Conservation (phyloP, 2,113 vertebrate species). For the Potamarius usumacintae region DNA sequence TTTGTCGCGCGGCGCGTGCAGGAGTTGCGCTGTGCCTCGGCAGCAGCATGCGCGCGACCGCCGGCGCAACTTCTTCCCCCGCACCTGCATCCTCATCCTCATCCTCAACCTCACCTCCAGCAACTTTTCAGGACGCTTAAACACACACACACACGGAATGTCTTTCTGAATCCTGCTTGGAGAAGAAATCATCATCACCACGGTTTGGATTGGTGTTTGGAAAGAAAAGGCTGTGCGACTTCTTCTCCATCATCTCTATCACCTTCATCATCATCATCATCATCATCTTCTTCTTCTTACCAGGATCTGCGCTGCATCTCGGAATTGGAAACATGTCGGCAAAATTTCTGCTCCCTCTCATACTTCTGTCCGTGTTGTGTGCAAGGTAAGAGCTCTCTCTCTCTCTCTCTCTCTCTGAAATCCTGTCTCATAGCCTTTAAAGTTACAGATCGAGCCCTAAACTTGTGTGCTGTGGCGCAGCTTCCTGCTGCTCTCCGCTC, state of each 20-base stretch:
- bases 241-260: background rate
- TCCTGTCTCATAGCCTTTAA: background rate
- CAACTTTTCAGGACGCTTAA: slow-evolving; percentile 4
- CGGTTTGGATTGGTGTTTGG: background rate
- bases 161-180: background rate
- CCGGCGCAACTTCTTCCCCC: slow-evolving; percentile 29
- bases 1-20: slow-evolving; percentile 2
- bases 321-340: slow-evolving; percentile 11
- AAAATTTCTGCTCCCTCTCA: slow-evolving; percentile 13
- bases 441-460: too few species aligned
- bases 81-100: background rate
- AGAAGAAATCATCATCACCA: background rate
- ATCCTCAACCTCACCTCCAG: background rate
- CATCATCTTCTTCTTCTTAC: background rate
- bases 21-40: slow-evolving; percentile 29
- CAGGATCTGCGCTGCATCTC: background rate
- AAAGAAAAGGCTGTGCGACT: slow-evolving; percentile 2
- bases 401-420: background rate
- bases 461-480: too few species aligned
- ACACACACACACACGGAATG: slow-evolving; percentile 3
- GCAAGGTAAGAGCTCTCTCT: background rate
- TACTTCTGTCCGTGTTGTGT: slow-evolving; percentile 20
- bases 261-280: background rate
- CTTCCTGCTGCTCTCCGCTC: too few species aligned
- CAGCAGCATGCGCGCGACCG: slow-evolving; percentile 26